Conservation (phyloP, 2,797 vertebrate genomes). For the Pseudocheirus occidentalis region DNA sequence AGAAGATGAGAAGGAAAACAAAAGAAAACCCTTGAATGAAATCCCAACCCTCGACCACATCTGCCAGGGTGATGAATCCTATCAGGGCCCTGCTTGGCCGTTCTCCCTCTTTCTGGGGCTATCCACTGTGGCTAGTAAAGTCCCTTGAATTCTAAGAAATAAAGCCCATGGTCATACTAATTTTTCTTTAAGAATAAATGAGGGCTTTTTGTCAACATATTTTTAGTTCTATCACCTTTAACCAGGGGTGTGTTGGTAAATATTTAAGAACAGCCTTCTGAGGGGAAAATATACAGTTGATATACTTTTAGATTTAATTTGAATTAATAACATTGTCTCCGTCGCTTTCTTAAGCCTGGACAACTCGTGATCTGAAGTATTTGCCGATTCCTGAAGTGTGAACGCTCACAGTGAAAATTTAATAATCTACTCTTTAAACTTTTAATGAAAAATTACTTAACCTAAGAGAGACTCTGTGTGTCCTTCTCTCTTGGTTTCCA, state of each 20-base stretch:
- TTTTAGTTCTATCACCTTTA: not conserved
- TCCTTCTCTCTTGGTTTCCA: not conserved
- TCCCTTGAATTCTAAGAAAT: constrained; percentile 23
- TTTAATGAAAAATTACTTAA: not conserved
- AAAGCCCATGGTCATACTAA: not conserved
- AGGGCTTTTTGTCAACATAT: not conserved
- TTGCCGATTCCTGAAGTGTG: not conserved
- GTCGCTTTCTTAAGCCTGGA: not conserved
- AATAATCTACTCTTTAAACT: not conserved
- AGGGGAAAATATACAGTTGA: not conserved
- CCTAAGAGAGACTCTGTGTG: not conserved
- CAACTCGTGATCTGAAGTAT: not conserved
- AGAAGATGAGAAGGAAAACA: constrained; percentile 13
- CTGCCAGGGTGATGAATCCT: not conserved
- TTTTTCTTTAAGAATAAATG: not conserved
- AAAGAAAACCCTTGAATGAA: constrained; percentile 7
- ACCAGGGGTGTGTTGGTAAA: not conserved
- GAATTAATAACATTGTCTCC: not conserved
- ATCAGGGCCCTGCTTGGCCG: not conserved
- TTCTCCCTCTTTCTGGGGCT: not conserved
- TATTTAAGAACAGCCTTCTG: not conserved
- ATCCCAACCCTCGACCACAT: not conserved
- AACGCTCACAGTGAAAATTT: not conserved
- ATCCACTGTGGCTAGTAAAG: not conserved
- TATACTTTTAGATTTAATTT: not conserved